Base-by-base conservation (phyloP, 1,140 invertebrate genomes). In the Capitella teleta region DNA sequence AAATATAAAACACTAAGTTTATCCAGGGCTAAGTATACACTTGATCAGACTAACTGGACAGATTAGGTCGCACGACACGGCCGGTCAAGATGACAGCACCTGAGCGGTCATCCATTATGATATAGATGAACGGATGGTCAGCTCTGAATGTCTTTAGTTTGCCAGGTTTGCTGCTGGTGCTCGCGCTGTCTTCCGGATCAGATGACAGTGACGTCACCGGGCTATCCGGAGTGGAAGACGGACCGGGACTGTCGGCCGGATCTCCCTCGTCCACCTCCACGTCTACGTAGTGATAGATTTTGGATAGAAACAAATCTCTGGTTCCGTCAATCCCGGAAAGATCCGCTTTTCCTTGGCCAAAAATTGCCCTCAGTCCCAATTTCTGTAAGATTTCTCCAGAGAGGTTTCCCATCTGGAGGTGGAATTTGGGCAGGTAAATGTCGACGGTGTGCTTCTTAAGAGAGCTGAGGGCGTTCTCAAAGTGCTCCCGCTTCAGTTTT, bases 51-150 rank as follows among this genome's bases (percentile, higher is more conserved):
- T 45, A 36, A 24, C 19, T 21, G 45, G 45, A 19, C 26, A 41
- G 46, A n/a, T 23, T 21, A 8, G 52, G 52, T 42, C 52, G 46
- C 23, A 49, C 19, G 19, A 53, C 52, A 5, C 55, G 52, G 6
- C 70, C 70, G 12, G 70, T 56, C 49, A 69, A 69, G 12, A 68
- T 40, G n/a, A 71, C 53, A 5, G 55, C 47, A n/a, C 50, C 55
- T 24, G 58, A 60, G 18, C 40, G 40, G 30, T 61, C 60, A 57
- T 86, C 81, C 47, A 79, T 74, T 47, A 88, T 83, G 54, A 87
- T 80, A 61, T 87, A 85, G 19, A 83, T 68, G 63, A 87, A 88
- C 1, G 85, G 85, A 38, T 81, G 77, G 58, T 87, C 79, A 1
- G 78, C 80, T 23, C 78, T 70, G 47, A 88, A 80, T 8, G 46